Percentiles rank a stretch among this genome's conserved stretches.
phyloP scores from a whole-genome alignment of 2,888 invertebrate species.

The Drosophila lutescens region DNA sequence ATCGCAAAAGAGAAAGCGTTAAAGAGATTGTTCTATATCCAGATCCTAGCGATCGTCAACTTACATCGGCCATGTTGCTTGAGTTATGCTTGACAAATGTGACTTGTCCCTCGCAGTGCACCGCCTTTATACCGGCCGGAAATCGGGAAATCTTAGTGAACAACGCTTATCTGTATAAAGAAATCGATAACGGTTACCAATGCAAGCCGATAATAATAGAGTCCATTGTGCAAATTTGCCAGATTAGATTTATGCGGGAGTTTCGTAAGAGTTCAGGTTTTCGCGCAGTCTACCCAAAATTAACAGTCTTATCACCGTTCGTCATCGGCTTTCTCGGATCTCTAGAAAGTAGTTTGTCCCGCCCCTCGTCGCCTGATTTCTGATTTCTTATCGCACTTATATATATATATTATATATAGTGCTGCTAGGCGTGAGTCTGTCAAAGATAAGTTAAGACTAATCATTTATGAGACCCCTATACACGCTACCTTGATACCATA shows the following conservation, averaged over 20 bases:
- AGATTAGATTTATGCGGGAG: slow-evolving; percentile 41
- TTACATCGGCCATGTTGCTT: slow-evolving; percentile 62
- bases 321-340: slow-evolving; percentile 27
- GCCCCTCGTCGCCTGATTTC: slow-evolving; percentile 17
- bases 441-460: slow-evolving; percentile 39
- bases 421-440: slow-evolving; percentile 32
- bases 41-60: slow-evolving; percentile 26
- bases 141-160: slow-evolving; percentile 19
- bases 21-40: background rate
- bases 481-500: slow-evolving; percentile 16
- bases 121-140: slow-evolving; percentile 56
- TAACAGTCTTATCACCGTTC: slow-evolving; percentile 12
- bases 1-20: background rate
- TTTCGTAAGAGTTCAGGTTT: slow-evolving; percentile 38
- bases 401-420: background rate
- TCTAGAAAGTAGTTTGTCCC: slow-evolving; percentile 25
- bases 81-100: slow-evolving; percentile 55
- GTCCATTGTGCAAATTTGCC: slow-evolving; percentile 31
- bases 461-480: slow-evolving; percentile 34
- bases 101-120: slow-evolving; percentile 26
- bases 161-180: slow-evolving; percentile 18
- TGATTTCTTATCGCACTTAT: slow-evolving; percentile 48
- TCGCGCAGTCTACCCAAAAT: slow-evolving; percentile 10
- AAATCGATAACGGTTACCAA: slow-evolving; percentile 29
- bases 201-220: slow-evolving; percentile 29